A percentile compares a stretch with the other conserved stretches of the same genome.
These are phyloP conservation scores for Lissonota sp. DNA, from an alignment of 2,888 invertebrate species.

Conservation along the genomic window DNA sequence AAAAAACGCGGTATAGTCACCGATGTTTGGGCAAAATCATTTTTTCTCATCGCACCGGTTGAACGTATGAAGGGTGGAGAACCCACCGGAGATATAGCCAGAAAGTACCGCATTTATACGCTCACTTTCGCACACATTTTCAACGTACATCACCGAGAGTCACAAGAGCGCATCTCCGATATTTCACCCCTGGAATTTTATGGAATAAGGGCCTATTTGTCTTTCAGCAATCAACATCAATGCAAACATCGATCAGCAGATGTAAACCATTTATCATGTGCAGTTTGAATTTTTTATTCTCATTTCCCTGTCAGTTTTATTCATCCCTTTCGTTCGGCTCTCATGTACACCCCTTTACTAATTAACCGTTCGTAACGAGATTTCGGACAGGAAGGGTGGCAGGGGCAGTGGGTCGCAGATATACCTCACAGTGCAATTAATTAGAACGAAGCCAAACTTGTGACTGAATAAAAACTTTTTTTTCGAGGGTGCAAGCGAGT, in stretches of 20 bases:
- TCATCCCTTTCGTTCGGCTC: neutral
- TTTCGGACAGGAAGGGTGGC: neutral
- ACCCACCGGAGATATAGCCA: constrained; percentile 45
- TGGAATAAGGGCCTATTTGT: neutral
- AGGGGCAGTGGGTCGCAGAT: no score
- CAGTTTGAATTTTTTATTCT: neutral
- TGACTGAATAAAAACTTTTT: constrained; percentile 30
- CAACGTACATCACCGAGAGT: neutral
- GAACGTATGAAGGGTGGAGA: constrained; percentile 40
- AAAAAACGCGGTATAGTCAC: neutral
- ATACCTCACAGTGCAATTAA: constrained; percentile 26
- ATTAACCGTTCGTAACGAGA: constrained; percentile 30
- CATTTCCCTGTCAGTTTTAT: constrained; percentile 26
- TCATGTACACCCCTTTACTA: constrained; percentile 32
- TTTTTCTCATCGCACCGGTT: constrained; percentile 57
- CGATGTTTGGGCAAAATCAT: constrained; percentile 48
- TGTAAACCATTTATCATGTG: no score
- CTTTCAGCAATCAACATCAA: neutral
- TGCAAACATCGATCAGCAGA: no score
- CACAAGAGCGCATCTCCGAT: no score
- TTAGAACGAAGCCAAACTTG: constrained; percentile 14
- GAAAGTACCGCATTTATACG: constrained; percentile 38
- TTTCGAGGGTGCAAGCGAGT: neutral
- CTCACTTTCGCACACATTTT: neutral
- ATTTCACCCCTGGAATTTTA: neutral